Conservation (phyloP, 2,888 invertebrate genomes). For the Galerucella calmariensis region DNA sequence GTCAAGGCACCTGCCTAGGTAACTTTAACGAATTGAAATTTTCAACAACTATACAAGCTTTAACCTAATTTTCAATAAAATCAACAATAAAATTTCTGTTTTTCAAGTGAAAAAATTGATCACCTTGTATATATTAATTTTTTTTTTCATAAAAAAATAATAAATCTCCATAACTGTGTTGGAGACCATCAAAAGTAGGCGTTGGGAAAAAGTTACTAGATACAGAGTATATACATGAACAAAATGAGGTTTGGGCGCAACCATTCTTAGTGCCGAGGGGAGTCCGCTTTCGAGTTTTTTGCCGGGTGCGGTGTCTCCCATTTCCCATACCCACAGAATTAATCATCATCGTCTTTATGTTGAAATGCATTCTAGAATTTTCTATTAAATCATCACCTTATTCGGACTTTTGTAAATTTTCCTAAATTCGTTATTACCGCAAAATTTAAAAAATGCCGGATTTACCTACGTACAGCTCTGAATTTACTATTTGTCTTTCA, state of each 20-base stretch:
- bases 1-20: no score
- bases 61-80: neutral
- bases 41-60: neutral
- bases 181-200: slow-evolving; percentile 53
- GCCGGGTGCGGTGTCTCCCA: slow-evolving; percentile 55
- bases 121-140: slow-evolving; percentile 26
- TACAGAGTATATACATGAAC: slow-evolving; percentile 63
- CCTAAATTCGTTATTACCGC: no score
- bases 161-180: slow-evolving; percentile 39
- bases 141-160: slow-evolving; percentile 33
- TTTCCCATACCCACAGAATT: slow-evolving; percentile 37
- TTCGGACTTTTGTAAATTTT: no score
- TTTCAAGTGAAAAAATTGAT: slow-evolving; percentile 7
- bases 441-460: no score
- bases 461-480: no score
- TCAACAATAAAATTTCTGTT: neutral
- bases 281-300: slow-evolving; percentile 58
- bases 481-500: no score
- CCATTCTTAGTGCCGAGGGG: slow-evolving; percentile 64
- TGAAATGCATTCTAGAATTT: slow-evolving; percentile 16
- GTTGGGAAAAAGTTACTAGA: slow-evolving; percentile 64
- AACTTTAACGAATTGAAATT: no score
- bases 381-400: slow-evolving; percentile 11
- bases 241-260: slow-evolving; percentile 66
- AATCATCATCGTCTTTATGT: slow-evolving; percentile 30